Evolutionary conservation across 1,140 invertebrate species (phyloP).

Genomic region (Elymnias hypermnestra): DNA sequence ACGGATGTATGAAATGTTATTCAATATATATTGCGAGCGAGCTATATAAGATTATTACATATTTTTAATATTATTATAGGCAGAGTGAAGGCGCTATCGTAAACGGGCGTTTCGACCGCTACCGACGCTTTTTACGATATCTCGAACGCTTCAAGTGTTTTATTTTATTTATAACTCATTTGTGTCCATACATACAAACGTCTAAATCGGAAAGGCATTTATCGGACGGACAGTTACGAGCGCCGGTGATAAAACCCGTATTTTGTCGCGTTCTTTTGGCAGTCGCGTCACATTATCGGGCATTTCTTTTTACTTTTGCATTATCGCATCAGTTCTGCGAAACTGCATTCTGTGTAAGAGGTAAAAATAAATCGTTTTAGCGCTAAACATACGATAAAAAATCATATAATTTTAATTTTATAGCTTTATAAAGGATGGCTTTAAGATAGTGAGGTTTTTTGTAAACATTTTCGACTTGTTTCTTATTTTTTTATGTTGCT

Average conservation of each 20-base stretch:
- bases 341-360: constrained; percentile 10
- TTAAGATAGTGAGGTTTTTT: no score
- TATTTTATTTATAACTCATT: constrained; percentile 40
- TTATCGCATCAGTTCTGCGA: constrained; percentile 19
- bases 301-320: constrained; percentile 30
- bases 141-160: constrained; percentile 19
- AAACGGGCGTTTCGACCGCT: constrained; percentile 32
- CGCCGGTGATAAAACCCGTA: constrained; percentile 32
- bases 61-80: no score
- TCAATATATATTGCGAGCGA: no score
- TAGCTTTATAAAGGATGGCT: no score
- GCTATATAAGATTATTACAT: no score
- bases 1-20: no score
- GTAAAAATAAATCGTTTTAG: constrained; percentile 15
- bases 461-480: no score
- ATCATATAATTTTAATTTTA: constrained; percentile 16
- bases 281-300: constrained; percentile 33
- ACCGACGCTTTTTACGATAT: constrained; percentile 41
- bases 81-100: constrained; percentile 23
- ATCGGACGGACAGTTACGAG: constrained; percentile 44
- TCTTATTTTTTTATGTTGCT: no score
- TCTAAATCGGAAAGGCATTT: constrained; percentile 45
- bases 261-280: constrained; percentile 41
- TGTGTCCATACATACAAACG: constrained; percentile 30
- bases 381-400: constrained; percentile 18